phyloP scores from a whole-genome alignment of 2,888 invertebrate genomes.

The Muschampia plurimacula region DNA sequence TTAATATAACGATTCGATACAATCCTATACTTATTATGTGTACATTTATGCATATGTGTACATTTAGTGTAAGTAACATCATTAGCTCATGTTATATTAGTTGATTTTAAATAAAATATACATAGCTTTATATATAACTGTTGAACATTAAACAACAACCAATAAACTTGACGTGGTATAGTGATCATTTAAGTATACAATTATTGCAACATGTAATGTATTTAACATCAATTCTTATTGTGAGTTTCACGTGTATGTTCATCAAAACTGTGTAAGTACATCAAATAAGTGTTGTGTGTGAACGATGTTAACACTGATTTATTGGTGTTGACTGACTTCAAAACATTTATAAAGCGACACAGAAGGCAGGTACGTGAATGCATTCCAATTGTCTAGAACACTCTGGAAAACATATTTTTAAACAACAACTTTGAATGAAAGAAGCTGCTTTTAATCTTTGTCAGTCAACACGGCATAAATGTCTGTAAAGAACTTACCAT shows the following conservation, averaged over 20 bases:
- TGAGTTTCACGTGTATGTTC: slow-evolving; percentile 55
- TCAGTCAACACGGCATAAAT: slow-evolving; percentile 80
- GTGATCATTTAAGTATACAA: slow-evolving; percentile 42
- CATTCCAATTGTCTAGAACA: slow-evolving; percentile 3
- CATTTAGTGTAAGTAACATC: slow-evolving; percentile 60
- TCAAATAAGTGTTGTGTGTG: slow-evolving; percentile 71
- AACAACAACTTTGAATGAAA: slow-evolving; percentile 7
- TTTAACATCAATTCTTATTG: slow-evolving; percentile 56
- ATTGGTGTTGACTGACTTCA: slow-evolving; percentile 77
- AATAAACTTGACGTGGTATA: slow-evolving; percentile 41
- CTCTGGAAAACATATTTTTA: background rate
- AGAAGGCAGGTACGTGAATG: slow-evolving; percentile 25
- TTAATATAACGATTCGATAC: background rate
- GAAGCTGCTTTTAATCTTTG: slow-evolving; percentile 46
- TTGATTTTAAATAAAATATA: slow-evolving; percentile 44
- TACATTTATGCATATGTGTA: slow-evolving; percentile 63
- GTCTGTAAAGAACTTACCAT: slow-evolving; percentile 93
- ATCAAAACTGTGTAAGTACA: slow-evolving; percentile 59
- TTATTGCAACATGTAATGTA: slow-evolving; percentile 49
- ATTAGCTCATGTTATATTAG: slow-evolving; percentile 58
- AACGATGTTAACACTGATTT: slow-evolving; percentile 67
- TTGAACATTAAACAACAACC: slow-evolving; percentile 54
- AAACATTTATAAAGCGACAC: slow-evolving; percentile 34
- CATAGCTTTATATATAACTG: slow-evolving; percentile 46
- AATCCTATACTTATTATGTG: slow-evolving; percentile 47